Conservation (phyloP, 2,113 vertebrate genomes). For the Labrus mixtus region DNA sequence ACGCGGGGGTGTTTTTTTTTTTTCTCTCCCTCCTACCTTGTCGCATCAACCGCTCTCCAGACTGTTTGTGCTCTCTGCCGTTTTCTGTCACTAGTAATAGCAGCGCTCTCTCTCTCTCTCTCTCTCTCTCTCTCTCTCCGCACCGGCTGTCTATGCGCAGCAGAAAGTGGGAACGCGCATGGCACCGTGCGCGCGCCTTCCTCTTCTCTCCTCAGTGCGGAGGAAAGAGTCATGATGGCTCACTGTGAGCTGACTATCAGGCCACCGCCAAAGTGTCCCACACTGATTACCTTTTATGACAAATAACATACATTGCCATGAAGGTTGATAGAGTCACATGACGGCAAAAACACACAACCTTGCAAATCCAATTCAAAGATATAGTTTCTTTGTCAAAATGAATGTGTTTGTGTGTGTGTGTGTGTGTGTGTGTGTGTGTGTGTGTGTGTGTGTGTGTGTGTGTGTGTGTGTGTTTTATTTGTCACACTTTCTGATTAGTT, state of each 20-base stretch:
- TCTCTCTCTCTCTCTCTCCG: conserved; percentile 50
- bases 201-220: conserved; percentile 18
- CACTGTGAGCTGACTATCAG: conserved; percentile 22
- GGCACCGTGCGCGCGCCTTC: conserved; percentile 53
- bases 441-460: too few species aligned
- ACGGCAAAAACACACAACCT: neutral
- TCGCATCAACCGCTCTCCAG: conserved; percentile 73
- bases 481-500: conserved; percentile 14
- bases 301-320: neutral
- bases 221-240: conserved; percentile 29
- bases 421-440: too few species aligned
- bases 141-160: conserved; percentile 73
- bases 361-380: too few species aligned
- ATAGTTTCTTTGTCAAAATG: neutral
- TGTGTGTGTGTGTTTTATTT: too few species aligned
- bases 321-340: neutral
- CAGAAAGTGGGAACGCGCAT: conserved; percentile 67
- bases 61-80: conserved; percentile 70
- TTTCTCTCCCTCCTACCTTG: conserved; percentile 70
- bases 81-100: conserved; percentile 72
- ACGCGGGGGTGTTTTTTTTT: neutral
- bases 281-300: conserved; percentile 19
- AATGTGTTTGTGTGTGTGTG: too few species aligned
- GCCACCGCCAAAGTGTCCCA: conserved; percentile 9
- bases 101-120: conserved; percentile 54